These are phyloP conservation scores for Taurulus bubalis DNA, from an alignment of 2,113 vertebrate species.

Conservation along the genomic window DNA sequence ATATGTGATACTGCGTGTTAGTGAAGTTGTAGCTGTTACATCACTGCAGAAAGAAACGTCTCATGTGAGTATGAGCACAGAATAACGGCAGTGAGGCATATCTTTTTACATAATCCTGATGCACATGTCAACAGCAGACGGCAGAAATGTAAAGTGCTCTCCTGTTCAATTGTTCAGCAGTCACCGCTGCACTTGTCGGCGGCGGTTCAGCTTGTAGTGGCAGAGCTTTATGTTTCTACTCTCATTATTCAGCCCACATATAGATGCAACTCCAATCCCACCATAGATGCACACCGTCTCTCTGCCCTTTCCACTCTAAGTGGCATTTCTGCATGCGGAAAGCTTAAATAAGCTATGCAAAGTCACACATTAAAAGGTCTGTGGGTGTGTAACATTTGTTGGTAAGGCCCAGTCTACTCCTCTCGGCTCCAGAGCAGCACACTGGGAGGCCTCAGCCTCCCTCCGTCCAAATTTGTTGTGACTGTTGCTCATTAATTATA, in stretches of 20 bases:
- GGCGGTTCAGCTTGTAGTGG: constrained; percentile 57
- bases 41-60: constrained; percentile 7
- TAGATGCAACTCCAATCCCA: constrained; percentile 62
- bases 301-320: constrained; percentile 55
- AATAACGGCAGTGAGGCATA: constrained; percentile 40
- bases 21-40: constrained; percentile 28
- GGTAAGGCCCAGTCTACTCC: constrained; percentile 60
- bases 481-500: constrained; percentile 84
- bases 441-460: constrained; percentile 72
- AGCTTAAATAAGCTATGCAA: constrained; percentile 74
- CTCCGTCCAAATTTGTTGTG: constrained; percentile 80
- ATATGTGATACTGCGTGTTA: not conserved
- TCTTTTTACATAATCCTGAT: constrained; percentile 66
- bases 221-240: constrained; percentile 59
- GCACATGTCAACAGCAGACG: constrained; percentile 66
- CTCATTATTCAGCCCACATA: constrained; percentile 75
- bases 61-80: constrained; percentile 40
- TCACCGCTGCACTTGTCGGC: constrained; percentile 63
- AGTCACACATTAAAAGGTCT: constrained; percentile 79
- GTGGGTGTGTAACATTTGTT: constrained; percentile 76
- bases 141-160: constrained; percentile 67
- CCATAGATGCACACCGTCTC: constrained; percentile 62
- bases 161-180: constrained; percentile 68
- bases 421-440: constrained; percentile 56
- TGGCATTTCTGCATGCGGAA: constrained; percentile 72